A percentile compares a stretch with the other conserved stretches of the same genome.
Conservation (phyloP, 2,797 vertebrate genomes). For the Microchirus variegatus region DNA sequence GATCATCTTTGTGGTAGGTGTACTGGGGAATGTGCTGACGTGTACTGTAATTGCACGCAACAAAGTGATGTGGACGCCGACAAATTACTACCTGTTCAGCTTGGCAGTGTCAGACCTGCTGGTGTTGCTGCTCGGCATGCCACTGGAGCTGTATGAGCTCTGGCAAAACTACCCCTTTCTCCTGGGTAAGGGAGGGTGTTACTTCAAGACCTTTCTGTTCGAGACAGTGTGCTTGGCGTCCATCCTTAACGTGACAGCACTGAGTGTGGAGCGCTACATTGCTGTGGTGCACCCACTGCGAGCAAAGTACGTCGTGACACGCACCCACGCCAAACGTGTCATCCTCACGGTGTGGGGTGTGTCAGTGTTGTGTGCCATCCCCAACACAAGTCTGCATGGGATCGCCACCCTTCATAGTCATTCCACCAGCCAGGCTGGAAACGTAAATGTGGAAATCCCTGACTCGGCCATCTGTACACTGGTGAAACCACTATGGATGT, state of each 20-base stretch:
- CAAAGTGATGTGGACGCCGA: conserved; percentile 92
- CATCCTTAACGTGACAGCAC: conserved; percentile 91
- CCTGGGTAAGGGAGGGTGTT: conserved; percentile 87
- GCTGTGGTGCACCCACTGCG: conserved; percentile 92
- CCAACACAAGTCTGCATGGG: conserved; percentile 93
- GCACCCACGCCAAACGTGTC: conserved; percentile 86
- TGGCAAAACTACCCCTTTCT: conserved; percentile 95
- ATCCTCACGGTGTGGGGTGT: conserved; percentile 87
- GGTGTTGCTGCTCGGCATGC: conserved; percentile 93
- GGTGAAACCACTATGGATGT: conserved; percentile 84
- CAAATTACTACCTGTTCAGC: conserved; percentile 96
- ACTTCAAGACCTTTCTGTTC: conserved; percentile 91
- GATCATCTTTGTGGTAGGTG: conserved; percentile 88
- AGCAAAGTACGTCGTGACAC: conserved; percentile 89
- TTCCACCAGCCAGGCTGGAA: conserved; percentile 25
- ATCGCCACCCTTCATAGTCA: conserved; percentile 75
- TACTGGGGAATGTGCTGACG: conserved; percentile 88
- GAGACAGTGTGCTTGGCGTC: conserved; percentile 95
- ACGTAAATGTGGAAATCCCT: conserved; percentile 66
- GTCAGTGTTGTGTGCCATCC: conserved; percentile 88
- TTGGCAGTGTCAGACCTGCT: conserved; percentile 92
- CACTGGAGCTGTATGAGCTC: conserved; percentile 93
- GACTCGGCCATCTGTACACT: conserved; percentile 85
- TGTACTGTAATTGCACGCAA: conserved; percentile 89
- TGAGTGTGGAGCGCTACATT: conserved; percentile 93